Percentiles rank a stretch among this genome's conserved stretches.
Evolutionary conservation across 2,797 vertebrate species (phyloP).

Genomic region (Hydrophis major): DNA sequence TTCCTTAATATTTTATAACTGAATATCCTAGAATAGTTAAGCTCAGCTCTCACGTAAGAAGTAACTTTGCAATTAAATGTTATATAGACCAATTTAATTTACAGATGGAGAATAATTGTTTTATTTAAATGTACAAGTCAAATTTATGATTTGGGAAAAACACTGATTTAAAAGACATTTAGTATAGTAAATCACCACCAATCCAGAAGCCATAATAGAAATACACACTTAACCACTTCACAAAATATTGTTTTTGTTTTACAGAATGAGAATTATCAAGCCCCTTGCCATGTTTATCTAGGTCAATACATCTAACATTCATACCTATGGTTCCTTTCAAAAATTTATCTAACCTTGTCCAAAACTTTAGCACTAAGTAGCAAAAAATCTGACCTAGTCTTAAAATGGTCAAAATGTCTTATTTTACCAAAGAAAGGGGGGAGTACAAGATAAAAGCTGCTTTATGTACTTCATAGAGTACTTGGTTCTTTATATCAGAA

Average conservation of each 20-base stretch:
- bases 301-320: conserved; percentile 10
- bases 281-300: conserved; percentile 3
- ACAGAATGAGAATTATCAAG: neutral
- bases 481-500: conserved; percentile 21
- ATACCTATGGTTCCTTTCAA: conserved; percentile 8
- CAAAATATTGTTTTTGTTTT: conserved; percentile 9
- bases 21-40: neutral
- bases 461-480: conserved; percentile 5
- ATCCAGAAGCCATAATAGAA: neutral
- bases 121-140: neutral
- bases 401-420: neutral
- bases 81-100: neutral
- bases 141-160: neutral
- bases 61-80: neutral
- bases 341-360: conserved; percentile 5
- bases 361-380: conserved; percentile 14
- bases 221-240: neutral
- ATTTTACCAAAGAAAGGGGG: neutral
- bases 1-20: neutral
- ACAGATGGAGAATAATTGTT: neutral
- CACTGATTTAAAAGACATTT: neutral
- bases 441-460: conserved; percentile 25
- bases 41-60: neutral
- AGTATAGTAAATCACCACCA: neutral
- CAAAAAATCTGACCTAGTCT: conserved; percentile 2